These are phyloP conservation scores for Zingel zingel DNA, from an alignment of 2,113 vertebrate genomes.

Conservation along the genomic window DNA sequence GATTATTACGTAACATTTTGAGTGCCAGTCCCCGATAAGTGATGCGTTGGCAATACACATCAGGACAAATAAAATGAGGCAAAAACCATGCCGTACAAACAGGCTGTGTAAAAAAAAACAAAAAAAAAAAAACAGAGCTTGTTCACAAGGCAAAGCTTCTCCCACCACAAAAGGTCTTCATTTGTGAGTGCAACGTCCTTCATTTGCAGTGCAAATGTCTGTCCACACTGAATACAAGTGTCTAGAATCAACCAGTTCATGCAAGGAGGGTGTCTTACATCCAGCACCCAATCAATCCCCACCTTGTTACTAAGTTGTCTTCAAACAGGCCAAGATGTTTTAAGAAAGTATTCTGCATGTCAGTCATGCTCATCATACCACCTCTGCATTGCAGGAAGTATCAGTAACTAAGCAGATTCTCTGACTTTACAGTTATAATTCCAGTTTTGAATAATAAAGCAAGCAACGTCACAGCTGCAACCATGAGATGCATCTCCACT, in stretches of 20 bases:
- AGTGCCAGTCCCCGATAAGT: conserved; percentile 72
- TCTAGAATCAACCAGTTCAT: conserved; percentile 37
- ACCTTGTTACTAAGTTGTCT: conserved; percentile 7
- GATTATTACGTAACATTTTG: conserved; percentile 66
- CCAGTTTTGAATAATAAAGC: conserved; percentile 67
- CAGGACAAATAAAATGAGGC: conserved; percentile 54
- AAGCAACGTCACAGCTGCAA: conserved; percentile 56
- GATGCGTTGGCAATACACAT: conserved; percentile 64
- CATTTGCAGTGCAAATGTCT: conserved; percentile 55
- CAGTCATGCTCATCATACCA: conserved; percentile 27
- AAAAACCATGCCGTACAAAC: conserved; percentile 52
- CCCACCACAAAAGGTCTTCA: conserved; percentile 31
- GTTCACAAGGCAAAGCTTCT: conserved; percentile 62
- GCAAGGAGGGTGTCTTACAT: conserved; percentile 19
- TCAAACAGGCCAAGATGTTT: conserved; percentile 23
- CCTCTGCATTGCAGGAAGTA: conserved; percentile 22
- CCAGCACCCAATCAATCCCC: conserved; percentile 13
- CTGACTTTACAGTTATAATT: conserved; percentile 48
- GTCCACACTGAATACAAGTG: conserved; percentile 49
- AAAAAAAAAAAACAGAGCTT: conserved; percentile 36
- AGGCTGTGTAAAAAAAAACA: conserved; percentile 40
- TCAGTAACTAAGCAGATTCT: conserved; percentile 20
- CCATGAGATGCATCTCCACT: conserved; percentile 50
- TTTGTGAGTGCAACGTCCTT: conserved; percentile 31
- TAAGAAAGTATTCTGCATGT: conserved; percentile 14